These are phyloP conservation scores for Conus betulinus DNA, from an alignment of 1,140 invertebrate species.

Conservation along the genomic window DNA sequence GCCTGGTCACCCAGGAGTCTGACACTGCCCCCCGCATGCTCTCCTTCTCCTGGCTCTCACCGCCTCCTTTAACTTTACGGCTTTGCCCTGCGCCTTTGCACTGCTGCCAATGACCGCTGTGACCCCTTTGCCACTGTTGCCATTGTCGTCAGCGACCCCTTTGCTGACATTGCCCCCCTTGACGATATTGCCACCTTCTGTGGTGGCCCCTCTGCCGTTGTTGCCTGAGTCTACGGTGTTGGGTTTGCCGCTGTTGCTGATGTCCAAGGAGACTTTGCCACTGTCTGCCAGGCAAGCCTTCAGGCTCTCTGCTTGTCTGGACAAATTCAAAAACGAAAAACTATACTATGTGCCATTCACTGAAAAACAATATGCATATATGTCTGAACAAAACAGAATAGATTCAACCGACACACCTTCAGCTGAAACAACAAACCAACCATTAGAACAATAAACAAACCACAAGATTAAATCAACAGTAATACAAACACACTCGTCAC, in stretches of 20 bases:
- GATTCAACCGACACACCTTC: too few species aligned
- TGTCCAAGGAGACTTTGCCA: background rate
- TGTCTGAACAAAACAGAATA: too few species aligned
- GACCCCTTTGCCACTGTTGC: background rate
- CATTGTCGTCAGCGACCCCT: background rate
- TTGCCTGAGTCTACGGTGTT: background rate
- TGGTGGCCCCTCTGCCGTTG: background rate
- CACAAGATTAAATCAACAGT: too few species aligned
- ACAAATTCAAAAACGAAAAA: conserved; percentile 48
- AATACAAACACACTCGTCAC: too few species aligned
- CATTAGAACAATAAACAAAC: too few species aligned
- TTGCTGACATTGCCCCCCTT: background rate
- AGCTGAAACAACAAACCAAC: too few species aligned
- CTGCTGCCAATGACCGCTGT: background rate
- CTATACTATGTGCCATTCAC: background rate
- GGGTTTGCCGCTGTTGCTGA: background rate
- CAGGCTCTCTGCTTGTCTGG: conserved; percentile 70
- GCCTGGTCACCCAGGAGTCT: conserved; percentile 72
- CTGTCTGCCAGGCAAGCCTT: conserved; percentile 66
- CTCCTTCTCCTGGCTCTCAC: conserved; percentile 12
- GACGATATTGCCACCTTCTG: background rate
- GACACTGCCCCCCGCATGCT: conserved; percentile 55
- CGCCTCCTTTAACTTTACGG: background rate
- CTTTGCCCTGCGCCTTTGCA: background rate
- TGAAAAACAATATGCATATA: too few species aligned